phyloP scores from a whole-genome alignment of 2,113 vertebrate species.

The Coturnix japonica region DNA sequence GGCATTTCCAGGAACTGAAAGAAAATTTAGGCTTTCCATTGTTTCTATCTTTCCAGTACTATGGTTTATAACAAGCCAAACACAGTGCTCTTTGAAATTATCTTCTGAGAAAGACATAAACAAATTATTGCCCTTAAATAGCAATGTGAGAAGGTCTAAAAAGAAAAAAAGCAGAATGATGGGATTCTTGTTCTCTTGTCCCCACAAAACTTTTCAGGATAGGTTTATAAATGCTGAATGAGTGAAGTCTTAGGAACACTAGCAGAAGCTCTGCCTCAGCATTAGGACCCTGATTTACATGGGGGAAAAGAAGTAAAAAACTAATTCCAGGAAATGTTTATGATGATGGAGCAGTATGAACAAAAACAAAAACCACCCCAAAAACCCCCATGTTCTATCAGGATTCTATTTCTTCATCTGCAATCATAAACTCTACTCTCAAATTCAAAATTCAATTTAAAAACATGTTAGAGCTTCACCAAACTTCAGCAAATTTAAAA shows the following conservation, averaged over 20 bases:
- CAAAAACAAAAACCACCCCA: background rate
- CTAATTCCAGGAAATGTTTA: background rate
- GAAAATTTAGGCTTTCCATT: background rate
- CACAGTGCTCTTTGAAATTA: slow-evolving; percentile 11
- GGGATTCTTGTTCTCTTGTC: background rate
- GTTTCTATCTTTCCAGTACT: background rate
- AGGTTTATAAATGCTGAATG: background rate
- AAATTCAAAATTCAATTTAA: background rate
- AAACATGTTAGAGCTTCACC: background rate
- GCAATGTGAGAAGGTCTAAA: background rate
- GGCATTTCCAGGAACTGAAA: background rate
- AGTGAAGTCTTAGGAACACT: background rate
- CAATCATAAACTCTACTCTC: background rate
- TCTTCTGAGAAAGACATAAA: background rate
- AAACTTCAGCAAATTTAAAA: background rate
- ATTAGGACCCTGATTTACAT: background rate
- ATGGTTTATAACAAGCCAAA: background rate
- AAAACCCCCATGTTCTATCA: background rate
- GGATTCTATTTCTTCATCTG: background rate
- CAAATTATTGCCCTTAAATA: background rate
- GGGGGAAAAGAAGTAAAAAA: background rate
- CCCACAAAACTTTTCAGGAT: background rate
- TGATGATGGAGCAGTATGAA: background rate
- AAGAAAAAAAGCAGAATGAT: background rate
- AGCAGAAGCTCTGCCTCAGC: background rate